Percentiles rank a stretch among this genome's conserved stretches.
Conservation (phyloP, 2,113 vertebrate genomes). For the Dasypus novemcinctus region DNA sequence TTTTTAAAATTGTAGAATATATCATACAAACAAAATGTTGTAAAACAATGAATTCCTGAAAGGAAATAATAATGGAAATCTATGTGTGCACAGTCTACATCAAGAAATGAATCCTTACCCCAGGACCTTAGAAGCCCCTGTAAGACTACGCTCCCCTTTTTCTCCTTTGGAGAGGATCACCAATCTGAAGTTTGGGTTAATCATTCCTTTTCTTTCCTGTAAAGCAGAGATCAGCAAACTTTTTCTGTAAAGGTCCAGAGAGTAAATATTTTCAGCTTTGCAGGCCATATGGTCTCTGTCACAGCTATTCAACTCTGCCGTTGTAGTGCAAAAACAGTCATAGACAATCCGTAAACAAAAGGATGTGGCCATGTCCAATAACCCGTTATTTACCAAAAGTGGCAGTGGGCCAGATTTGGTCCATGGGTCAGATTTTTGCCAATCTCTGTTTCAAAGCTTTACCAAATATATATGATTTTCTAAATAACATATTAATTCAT, state of each 20-base stretch:
- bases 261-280: not conserved
- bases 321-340: not conserved
- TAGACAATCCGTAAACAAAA: accelerated
- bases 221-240: not conserved
- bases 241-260: not conserved
- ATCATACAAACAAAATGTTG: not conserved
- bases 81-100: not conserved
- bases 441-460: not conserved
- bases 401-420: not conserved
- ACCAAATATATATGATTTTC: not conserved
- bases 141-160: not conserved
- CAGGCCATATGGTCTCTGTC: not conserved
- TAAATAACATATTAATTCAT: not conserved
- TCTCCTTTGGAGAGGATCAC: not conserved
- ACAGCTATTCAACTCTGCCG: not conserved
- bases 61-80: not conserved
- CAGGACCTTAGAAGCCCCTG: not conserved
- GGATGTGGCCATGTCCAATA: not conserved
- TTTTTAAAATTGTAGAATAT: not conserved
- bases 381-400: not conserved
- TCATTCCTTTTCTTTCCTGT: not conserved
- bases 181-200: not conserved
- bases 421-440: not conserved
- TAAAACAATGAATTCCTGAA: not conserved
- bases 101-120: not conserved